Percentiles rank a stretch among this genome's conserved stretches.
These are phyloP conservation scores for Phyllostomus hastatus DNA, from an alignment of 2,113 vertebrate genomes.

Conservation along the genomic window DNA sequence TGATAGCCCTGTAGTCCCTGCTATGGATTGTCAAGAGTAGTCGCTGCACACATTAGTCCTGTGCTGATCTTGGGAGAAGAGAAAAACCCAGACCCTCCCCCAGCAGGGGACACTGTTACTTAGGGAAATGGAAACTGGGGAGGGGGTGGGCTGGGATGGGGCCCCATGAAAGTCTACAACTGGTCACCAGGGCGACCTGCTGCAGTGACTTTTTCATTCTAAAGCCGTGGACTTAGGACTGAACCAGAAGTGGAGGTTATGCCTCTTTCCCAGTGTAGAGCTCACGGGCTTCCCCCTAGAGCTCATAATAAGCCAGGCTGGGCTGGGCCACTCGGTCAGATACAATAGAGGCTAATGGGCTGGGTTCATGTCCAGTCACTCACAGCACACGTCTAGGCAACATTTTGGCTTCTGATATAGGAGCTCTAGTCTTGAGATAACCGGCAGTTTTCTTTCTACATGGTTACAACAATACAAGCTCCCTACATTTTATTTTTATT, in stretches of 20 bases:
- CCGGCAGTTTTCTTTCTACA: not conserved
- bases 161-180: not conserved
- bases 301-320: not conserved
- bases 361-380: not conserved
- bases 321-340: not conserved
- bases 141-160: accelerated
- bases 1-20: slow-evolving; percentile 68
- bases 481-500: not conserved
- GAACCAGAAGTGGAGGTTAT: not conserved
- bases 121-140: not conserved
- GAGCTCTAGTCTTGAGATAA: not conserved
- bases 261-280: not conserved
- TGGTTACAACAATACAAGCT: not conserved
- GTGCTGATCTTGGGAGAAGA: not conserved
- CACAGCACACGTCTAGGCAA: not conserved
- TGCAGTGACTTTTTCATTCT: not conserved
- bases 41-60: not conserved
- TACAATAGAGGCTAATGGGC: not conserved
- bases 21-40: not conserved
- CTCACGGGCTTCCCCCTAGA: not conserved
- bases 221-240: not conserved
- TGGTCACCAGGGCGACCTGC: not conserved
- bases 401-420: slow-evolving; percentile 18
- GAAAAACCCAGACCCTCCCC: not conserved
- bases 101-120: not conserved